Conservation (phyloP, 1,140 invertebrate species). For the Listronotus bonariensis region DNA sequence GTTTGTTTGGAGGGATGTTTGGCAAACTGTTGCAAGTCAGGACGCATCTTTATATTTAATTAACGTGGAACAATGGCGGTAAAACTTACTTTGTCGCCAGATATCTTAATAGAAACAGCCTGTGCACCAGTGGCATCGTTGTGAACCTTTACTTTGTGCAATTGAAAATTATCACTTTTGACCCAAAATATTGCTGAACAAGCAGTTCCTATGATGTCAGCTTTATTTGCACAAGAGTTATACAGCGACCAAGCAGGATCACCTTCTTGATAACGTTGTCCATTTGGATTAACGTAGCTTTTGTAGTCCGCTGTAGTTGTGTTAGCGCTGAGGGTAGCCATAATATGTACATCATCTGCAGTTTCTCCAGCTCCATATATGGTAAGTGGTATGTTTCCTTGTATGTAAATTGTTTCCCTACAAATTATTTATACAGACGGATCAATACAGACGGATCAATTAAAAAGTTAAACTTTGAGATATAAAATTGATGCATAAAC, state of each 20-base stretch:
- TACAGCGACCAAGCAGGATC: slow-evolving; percentile 6
- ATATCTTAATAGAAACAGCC: slow-evolving; percentile 10
- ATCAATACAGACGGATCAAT: too few relatives aligned
- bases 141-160: too few relatives aligned
- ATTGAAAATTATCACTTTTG: slow-evolving; percentile 1
- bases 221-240: background rate
- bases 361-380: background rate
- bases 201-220: background rate
- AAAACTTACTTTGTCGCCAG: slow-evolving; percentile 10
- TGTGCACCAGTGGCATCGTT: slow-evolving; percentile 15
- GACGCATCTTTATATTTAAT: too few relatives aligned
- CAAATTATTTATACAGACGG: too few relatives aligned
- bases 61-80: background rate
- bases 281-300: slow-evolving; percentile 1
- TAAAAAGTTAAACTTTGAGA: too few relatives aligned
- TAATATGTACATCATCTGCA: background rate
- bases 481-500: too few relatives aligned
- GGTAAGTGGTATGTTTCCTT: too few relatives aligned
- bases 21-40: too few relatives aligned
- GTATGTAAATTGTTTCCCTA: too few relatives aligned
- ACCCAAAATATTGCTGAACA: slow-evolving; percentile 7
- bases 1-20: too few relatives aligned
- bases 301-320: background rate
- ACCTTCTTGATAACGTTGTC: background rate
- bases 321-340: background rate